Percentiles rank a stretch among this genome's conserved stretches.
phyloP scores from a whole-genome alignment of 2,113 vertebrate species.

The Lophura nycthemera region DNA sequence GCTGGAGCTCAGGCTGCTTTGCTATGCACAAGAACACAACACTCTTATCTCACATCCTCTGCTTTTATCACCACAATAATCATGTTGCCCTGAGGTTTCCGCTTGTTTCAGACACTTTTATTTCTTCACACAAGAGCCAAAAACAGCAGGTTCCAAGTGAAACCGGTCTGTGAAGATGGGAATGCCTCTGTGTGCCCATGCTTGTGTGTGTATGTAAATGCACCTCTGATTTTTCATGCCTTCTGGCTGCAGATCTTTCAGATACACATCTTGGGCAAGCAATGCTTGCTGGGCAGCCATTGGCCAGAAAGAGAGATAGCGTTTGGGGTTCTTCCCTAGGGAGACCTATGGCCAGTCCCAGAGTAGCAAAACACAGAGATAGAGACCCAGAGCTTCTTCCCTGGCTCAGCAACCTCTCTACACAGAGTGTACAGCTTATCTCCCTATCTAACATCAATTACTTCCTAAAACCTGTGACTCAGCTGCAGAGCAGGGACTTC shows the following conservation, averaged over 20 bases:
- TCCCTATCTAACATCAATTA: background rate
- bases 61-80: background rate
- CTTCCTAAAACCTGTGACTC: background rate
- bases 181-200: background rate
- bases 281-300: background rate
- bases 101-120: conserved; percentile 2
- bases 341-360: background rate
- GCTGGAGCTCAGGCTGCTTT: background rate
- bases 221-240: background rate
- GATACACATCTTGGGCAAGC: background rate
- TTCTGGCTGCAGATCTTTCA: background rate
- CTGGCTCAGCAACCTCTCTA: background rate
- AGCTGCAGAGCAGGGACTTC: background rate
- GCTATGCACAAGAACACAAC: background rate
- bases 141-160: fast-evolving
- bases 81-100: background rate
- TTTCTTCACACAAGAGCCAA: conserved; percentile 3
- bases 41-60: background rate
- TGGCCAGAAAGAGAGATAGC: background rate
- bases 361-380: background rate
- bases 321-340: background rate
- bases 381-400: background rate
- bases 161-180: background rate
- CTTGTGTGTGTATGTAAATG: fast-evolving
- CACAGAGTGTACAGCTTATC: background rate